Evolutionary conservation across 2,797 vertebrate species (phyloP).

Genomic region (Heteromormyrus szaboi): DNA sequence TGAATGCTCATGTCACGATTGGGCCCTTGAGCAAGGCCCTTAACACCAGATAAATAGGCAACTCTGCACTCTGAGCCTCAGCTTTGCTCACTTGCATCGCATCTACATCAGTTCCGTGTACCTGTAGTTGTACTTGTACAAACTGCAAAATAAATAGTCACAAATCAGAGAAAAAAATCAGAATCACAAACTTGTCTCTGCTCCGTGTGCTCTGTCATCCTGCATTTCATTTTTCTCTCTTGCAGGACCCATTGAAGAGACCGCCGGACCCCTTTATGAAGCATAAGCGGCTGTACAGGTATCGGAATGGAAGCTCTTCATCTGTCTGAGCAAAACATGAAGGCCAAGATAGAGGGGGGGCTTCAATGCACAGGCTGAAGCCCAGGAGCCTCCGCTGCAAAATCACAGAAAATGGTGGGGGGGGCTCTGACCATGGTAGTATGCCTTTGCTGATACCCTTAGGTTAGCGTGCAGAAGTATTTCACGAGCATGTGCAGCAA

Average conservation of each 20-base stretch:
- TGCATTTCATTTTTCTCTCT: constrained; percentile 9
- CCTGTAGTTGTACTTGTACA: not conserved
- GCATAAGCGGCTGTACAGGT: constrained; percentile 43
- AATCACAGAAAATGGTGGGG: not conserved
- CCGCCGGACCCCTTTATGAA: constrained; percentile 70
- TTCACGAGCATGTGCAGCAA: not conserved
- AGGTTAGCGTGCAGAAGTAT: not conserved
- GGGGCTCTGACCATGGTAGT: not conserved
- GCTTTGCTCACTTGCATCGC: not conserved
- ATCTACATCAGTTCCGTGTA: not conserved
- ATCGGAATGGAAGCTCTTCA: not conserved
- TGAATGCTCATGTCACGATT: not conserved
- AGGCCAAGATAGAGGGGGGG: too few relatives aligned
- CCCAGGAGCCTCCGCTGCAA: not conserved
- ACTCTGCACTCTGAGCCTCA: not conserved
- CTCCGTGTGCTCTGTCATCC: not conserved
- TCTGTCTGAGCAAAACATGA: not conserved
- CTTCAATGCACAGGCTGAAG: not conserved
- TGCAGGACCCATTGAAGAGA: constrained; percentile 72
- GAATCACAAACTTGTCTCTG: not conserved
- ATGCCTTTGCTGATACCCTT: not conserved
- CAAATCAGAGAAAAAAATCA: too few relatives aligned
- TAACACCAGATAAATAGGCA: not conserved
- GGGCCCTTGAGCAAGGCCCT: not conserved
- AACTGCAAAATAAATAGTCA: not conserved